Conservation (phyloP, 1,140 invertebrate genomes). For the Caerostris extrusa region DNA sequence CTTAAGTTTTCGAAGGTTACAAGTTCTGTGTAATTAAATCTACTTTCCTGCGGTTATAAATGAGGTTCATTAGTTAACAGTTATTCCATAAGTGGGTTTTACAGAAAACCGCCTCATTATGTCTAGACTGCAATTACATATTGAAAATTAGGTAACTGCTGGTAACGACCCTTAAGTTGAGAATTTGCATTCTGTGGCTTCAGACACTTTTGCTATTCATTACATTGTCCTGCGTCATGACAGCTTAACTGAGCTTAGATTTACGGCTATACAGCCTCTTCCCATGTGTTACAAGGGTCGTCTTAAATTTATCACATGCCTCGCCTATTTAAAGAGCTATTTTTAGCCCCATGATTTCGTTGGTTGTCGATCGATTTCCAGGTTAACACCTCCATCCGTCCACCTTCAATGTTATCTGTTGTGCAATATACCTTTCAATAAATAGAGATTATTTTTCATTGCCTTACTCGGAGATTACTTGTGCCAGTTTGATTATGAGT, state of each 20-base stretch:
- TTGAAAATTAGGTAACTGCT: constrained; percentile 11
- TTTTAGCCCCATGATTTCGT: constrained; percentile 29
- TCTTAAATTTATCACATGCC: constrained; percentile 3
- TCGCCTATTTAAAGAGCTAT: constrained; percentile 20
- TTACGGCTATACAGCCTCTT: constrained; percentile 14
- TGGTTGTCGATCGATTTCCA: constrained; percentile 12
- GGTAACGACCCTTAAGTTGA: constrained; percentile 12
- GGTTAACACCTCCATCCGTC: neutral
- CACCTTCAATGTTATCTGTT: constrained; percentile 15
- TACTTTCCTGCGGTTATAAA: neutral
- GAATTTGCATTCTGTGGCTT: constrained; percentile 24
- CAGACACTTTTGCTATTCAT: neutral
- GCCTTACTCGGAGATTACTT: neutral
- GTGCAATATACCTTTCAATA: constrained; percentile 7
- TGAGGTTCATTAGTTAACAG: neutral
- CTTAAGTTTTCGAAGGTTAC: too few species aligned
- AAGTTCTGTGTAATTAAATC: neutral
- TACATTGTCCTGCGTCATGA: constrained; percentile 8
- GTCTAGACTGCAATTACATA: constrained; percentile 7
- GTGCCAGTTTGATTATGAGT: neutral
- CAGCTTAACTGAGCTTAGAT: constrained; percentile 22
- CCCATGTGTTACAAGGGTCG: constrained; percentile 17
- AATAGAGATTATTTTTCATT: constrained; percentile 4
- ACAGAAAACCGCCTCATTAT: constrained; percentile 4
- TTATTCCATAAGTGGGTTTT: neutral